Evolutionary conservation across 1,140 invertebrate genomes (phyloP), one percentile per base, ranked within the genome.

Genomic region (Papilio helenus): DNA sequence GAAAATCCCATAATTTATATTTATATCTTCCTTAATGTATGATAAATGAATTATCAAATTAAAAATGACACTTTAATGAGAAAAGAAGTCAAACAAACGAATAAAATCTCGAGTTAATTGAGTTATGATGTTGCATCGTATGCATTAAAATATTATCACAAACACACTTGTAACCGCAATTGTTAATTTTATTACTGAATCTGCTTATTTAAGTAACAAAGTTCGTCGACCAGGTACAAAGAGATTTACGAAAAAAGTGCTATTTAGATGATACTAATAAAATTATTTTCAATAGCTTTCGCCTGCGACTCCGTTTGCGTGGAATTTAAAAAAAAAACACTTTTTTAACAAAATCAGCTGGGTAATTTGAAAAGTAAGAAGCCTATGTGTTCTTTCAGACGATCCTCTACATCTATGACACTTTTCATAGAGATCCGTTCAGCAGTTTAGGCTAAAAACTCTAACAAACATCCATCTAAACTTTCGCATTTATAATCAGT

Each of bases 71-170:
- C 34, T 68, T 68, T 29, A 68, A 68, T 29, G 26, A 0, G 61
- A 68, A 68, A 68, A 65, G 10, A 12, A 29, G 61, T 68, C 61
- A 68, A 68, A 65, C 61, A 65, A 65, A 61, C 55, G 55, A 20
- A 68, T 68, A 68, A 68, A 3, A 23, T 61, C 26, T 61, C 26
- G 5, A 29, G 61, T 68, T 68, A 68, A 68, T 68, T 68, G 61
- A 34, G 61, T 68, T 68, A 68, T 68, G 26, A 68, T 68, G 61
- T 68, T 68, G 1, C 18, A 29, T 29, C 14, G 61, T 14, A 68
- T 68, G 7, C 16, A 68, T 55, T 8, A 20, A 29, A 29, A 1
- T 14, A 16, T 65, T 65, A 34, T 65, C 14, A 65, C 14, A 65
- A 65, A 29, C 14, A 65, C 23, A 65, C 61, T 65, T 65, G 61